Conservation (phyloP, 64 coral and sea anemone species). For the Porites australiensis region DNA sequence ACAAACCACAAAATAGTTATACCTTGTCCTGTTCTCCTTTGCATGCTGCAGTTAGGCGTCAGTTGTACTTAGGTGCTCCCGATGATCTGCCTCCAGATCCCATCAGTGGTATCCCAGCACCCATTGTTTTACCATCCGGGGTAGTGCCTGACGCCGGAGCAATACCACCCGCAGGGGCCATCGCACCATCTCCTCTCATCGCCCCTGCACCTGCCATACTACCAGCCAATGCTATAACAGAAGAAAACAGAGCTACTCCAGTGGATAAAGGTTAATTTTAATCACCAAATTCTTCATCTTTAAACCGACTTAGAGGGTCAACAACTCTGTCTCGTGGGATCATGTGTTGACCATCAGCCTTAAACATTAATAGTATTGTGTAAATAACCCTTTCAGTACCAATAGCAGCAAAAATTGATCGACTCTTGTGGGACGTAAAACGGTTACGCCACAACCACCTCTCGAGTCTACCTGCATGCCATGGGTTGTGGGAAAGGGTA, state of each 20-base stretch:
- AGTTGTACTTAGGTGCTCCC: conserved; percentile 13
- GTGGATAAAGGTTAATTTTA: conserved; percentile 9
- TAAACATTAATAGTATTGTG: too few species aligned
- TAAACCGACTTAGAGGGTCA: too few species aligned
- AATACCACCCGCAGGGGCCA: conserved; percentile 57
- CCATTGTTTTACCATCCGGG: conserved; percentile 71
- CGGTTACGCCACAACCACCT: too few species aligned
- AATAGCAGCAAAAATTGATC: too few species aligned
- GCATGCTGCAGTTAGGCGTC: conserved; percentile 3
- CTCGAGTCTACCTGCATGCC: too few species aligned
- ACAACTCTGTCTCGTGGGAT: too few species aligned
- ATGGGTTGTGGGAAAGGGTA: too few species aligned
- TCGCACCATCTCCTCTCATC: conserved; percentile 80
- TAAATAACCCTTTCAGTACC: too few species aligned
- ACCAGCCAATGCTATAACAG: conserved; percentile 77
- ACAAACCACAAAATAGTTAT: too few species aligned
- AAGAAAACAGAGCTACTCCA: conserved; percentile 67
- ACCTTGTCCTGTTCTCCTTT: neutral
- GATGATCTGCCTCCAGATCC: neutral
- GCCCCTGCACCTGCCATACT: conserved; percentile 80
- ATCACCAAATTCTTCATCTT: neutral
- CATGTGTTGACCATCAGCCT: too few species aligned
- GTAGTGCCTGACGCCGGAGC: conserved; percentile 46
- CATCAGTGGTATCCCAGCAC: conserved; percentile 53
- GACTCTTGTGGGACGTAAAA: too few species aligned